Evolutionary conservation across 2,113 vertebrate species (phyloP), one percentile per base, ranked within the genome.

Genomic region (Chaetura pelagica): DNA sequence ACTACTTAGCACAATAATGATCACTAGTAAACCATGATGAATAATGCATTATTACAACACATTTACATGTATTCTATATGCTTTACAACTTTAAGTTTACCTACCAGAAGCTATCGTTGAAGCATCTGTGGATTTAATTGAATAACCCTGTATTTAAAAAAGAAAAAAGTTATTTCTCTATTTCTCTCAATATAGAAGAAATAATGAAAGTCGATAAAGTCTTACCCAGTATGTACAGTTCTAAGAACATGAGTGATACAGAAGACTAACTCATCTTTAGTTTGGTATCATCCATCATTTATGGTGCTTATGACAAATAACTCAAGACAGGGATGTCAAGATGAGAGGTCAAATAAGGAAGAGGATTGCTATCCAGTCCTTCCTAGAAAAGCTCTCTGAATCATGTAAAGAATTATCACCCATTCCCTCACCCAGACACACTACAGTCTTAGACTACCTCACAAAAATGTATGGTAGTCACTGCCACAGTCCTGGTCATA

Each of bases 141-240:
- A 94, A 93, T 15, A 83, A 20, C 30, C 71, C 98, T 98, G 93
- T 90, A 95, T 96, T 84, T 85, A 80, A 69, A 91, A 64, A 96
- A 89, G 48, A 68, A 48, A 63, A 83, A 55, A 34, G 15, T 73
- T 30, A 63, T 67, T 74, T 84, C 34, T 58, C 40, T 34, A 89
- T 67, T 51, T n/a, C n/a, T 73, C 22, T 79, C 46, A 79, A 23
- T 54, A 76, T 8, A 68, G 13, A 73, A 64, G 38, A 86, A 12
- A 79, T 18, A 55, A 54, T 48, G 3, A 30, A 87, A 74, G 17
- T 6, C 72, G n/a, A n/a, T n/a, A 46, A 54, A 85, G 54, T 57
- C 10, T 0, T 20, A 85, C 30, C 51, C 38, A 1, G 8, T 3
- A 7, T 38, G 12, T 52, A 91, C n/a, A 69, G 19, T 87, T 91